phyloP scores from a whole-genome alignment of 2,797 vertebrate genomes.

The Gila robusta region DNA sequence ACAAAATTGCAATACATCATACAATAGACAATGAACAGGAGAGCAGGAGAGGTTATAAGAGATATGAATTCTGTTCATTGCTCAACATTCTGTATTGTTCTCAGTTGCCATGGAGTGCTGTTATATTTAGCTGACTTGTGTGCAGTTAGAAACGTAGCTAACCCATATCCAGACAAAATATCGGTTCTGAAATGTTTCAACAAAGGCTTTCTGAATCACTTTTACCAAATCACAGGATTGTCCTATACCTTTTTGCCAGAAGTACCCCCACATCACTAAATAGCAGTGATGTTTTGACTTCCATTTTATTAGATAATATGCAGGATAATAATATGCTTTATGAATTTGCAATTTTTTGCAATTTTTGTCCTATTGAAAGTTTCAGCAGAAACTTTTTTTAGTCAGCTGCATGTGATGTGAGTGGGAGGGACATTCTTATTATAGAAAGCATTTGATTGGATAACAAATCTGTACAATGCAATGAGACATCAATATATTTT shows the following conservation, averaged over 20 bases:
- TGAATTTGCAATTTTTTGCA: background rate
- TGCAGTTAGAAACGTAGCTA: background rate
- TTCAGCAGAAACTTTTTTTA: background rate
- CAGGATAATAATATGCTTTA: background rate
- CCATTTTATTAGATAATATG: background rate
- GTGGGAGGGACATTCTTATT: background rate
- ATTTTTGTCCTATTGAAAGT: background rate
- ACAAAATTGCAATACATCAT: background rate
- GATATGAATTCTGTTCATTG: background rate
- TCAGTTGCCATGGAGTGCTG: constrained; percentile 15
- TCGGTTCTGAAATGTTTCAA: background rate
- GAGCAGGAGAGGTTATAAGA: background rate
- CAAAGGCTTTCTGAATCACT: background rate
- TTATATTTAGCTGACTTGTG: constrained; percentile 19
- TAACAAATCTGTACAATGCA: background rate
- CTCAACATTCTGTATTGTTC: background rate
- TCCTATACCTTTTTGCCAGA: background rate
- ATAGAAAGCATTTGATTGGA: background rate
- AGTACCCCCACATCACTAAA: too few species aligned
- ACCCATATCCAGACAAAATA: background rate
- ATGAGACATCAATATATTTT: background rate
- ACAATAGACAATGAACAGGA: background rate
- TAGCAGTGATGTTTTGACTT: background rate
- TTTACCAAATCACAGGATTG: background rate
- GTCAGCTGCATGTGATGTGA: background rate